Conservation (phyloP, 2,113 vertebrate genomes). For the Bufo bufo region DNA sequence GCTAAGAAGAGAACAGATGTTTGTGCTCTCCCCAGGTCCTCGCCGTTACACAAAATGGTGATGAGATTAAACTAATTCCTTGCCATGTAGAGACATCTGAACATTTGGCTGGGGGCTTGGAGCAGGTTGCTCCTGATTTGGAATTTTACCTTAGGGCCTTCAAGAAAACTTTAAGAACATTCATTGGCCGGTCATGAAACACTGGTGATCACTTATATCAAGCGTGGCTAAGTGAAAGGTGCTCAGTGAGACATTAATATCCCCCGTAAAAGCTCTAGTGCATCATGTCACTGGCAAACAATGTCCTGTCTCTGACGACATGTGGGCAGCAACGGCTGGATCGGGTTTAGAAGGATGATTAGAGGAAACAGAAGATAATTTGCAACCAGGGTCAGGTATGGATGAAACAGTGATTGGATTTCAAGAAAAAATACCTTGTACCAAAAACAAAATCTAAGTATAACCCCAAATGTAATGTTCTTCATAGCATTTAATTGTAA, state of each 20-base stretch:
- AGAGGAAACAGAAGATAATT: neutral
- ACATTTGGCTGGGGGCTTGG: neutral
- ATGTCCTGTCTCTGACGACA: neutral
- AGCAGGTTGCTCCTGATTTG: neutral
- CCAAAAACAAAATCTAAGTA: neutral
- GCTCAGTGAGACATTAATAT: conserved; percentile 53
- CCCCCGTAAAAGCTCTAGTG: conserved; percentile 7
- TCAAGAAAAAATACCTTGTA: neutral
- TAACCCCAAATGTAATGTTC: neutral
- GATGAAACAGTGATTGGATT: neutral
- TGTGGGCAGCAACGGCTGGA: neutral
- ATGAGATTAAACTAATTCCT: conserved; percentile 59
- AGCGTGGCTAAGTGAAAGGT: conserved; percentile 50
- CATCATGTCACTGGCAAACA: neutral
- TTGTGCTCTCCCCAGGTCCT: conserved; percentile 54
- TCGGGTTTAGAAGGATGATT: neutral
- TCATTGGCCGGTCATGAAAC: conserved; percentile 16
- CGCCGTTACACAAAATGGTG: conserved; percentile 46
- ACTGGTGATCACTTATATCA: conserved; percentile 49
- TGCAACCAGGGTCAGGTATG: neutral
- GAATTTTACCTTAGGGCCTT: conserved; percentile 51
- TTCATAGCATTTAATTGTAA: too few species aligned
- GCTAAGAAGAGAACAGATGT: conserved; percentile 60
- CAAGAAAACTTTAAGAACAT: conserved; percentile 54
- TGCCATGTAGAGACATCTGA: conserved; percentile 47